Evolutionary conservation across 2,888 invertebrate species (phyloP), one percentile per base, ranked within the genome.

Genomic region (Ecliptopera silaceata): DNA sequence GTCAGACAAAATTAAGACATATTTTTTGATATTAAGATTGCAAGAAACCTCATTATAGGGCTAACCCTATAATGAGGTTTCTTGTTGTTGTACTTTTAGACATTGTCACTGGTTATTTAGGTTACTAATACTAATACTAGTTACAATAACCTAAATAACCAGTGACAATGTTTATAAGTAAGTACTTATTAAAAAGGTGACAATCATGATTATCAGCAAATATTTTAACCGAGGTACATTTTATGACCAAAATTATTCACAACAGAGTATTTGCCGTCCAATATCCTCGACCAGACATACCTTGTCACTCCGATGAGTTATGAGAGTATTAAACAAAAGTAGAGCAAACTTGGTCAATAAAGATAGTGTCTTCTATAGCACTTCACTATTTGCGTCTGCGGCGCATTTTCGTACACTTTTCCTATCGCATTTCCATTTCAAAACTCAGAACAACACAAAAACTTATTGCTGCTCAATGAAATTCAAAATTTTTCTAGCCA

Each of bases 311-410:
- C 52, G 65, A 68, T 76, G 77, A 78, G 73, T 64, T 63, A 68
- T 55, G 48, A 66, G 61, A 36, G 49, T 59, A 47, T 65, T 53
- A 74, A 75, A 79, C 73, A 69, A 75, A 83, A 82, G 75, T 82
- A 66, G 78, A 80, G 76, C 85, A 77, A 72, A 81, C 80, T 86
- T 74, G 71, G 75, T 80, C 79, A 86, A 83, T 83, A 86, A 72
- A 70, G 80, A 82, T 84, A 82, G 77, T 71, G 72, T 77, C 73
- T 56, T 59, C 57, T 72, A 80, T 84, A 77, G 79, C 84, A 79
- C 74, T 65, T 61, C 77, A 81, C 77, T 83, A 86, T 88, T 88
- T 88, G 75, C 86, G 85, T 63, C 82, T 79, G 29, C 85, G 86
- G 64, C 87, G 84, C 88, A 88, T 86, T 82, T 82, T 81, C 63